These are phyloP conservation scores for Epinotia ramella DNA, from an alignment of 2,888 invertebrate species.

Conservation along the genomic window DNA sequence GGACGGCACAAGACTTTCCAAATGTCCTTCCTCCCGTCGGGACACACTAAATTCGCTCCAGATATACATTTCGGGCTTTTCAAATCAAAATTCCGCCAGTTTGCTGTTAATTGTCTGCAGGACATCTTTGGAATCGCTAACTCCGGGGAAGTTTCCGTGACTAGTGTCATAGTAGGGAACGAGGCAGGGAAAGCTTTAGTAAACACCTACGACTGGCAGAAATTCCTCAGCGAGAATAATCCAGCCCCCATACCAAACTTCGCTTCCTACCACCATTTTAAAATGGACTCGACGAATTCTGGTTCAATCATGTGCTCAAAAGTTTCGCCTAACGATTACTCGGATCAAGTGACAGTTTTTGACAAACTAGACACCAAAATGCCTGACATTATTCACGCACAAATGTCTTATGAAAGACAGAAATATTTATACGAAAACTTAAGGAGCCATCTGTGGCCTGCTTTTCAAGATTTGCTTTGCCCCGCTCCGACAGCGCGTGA, in stretches of 20 bases:
- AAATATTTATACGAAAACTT: conserved; percentile 13
- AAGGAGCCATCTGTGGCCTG: neutral
- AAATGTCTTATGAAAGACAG: neutral
- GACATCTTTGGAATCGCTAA: neutral
- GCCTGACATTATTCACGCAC: neutral
- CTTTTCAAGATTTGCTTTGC: conserved; percentile 5
- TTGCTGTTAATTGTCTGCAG: neutral
- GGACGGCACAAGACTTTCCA: conserved; percentile 3
- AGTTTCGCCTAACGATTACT: neutral
- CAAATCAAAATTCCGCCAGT: conserved; percentile 5
- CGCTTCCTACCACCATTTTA: neutral
- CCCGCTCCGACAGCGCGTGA: neutral
- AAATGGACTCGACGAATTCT: neutral
- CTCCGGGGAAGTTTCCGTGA: neutral
- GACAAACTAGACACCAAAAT: neutral
- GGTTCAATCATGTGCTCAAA: neutral
- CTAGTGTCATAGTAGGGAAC: neutral
- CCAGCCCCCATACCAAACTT: neutral
- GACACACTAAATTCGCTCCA: neutral
- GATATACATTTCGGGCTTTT: conserved; percentile 12
- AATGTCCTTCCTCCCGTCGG: conserved; percentile 1
- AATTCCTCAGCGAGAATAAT: neutral
- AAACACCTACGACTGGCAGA: neutral
- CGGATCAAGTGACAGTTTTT: neutral
- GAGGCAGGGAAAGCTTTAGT: neutral